Percentiles rank a stretch among this genome's conserved stretches.
phyloP scores from a whole-genome alignment of 2,888 invertebrate species.

The Sinopyrophorus schimmeli region DNA sequence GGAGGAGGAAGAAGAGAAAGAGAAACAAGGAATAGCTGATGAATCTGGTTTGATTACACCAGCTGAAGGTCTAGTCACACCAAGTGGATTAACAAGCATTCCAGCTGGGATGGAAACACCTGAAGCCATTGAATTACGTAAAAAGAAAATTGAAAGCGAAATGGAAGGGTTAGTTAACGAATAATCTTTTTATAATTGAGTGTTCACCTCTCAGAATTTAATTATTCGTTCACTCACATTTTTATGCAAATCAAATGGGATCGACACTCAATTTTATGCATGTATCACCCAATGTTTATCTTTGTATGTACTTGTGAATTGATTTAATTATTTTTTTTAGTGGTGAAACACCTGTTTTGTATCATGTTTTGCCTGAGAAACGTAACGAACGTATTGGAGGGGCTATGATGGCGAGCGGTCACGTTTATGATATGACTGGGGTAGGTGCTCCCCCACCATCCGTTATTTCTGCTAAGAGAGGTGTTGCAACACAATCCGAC shows the following conservation, averaged over 20 bases:
- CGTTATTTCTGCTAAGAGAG: slow-evolving; percentile 51
- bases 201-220: background rate
- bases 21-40: slow-evolving; percentile 63
- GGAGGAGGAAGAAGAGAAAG: slow-evolving; percentile 69
- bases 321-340: too few species aligned
- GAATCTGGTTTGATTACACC: slow-evolving; percentile 89
- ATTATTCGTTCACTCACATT: slow-evolving; percentile 5
- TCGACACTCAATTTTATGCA: too few species aligned
- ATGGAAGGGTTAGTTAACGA: slow-evolving; percentile 78
- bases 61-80: slow-evolving; percentile 92
- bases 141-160: slow-evolving; percentile 94
- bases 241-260: too few species aligned
- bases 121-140: slow-evolving; percentile 96
- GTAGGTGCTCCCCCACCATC: slow-evolving; percentile 64
- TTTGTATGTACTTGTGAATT: too few species aligned
- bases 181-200: slow-evolving; percentile 1
- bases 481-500: slow-evolving; percentile 47
- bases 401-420: slow-evolving; percentile 98
- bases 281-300: too few species aligned
- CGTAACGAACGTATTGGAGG: slow-evolving; percentile 86
- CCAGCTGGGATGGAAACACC: slow-evolving; percentile 98
- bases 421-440: slow-evolving; percentile 92
- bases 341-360: slow-evolving; percentile 91
- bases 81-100: slow-evolving; percentile 87
- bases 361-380: slow-evolving; percentile 94